Percentiles rank a stretch among this genome's conserved stretches.
phyloP scores from a whole-genome alignment of 1,140 invertebrate species.

The Choristoneura fumiferana region DNA sequence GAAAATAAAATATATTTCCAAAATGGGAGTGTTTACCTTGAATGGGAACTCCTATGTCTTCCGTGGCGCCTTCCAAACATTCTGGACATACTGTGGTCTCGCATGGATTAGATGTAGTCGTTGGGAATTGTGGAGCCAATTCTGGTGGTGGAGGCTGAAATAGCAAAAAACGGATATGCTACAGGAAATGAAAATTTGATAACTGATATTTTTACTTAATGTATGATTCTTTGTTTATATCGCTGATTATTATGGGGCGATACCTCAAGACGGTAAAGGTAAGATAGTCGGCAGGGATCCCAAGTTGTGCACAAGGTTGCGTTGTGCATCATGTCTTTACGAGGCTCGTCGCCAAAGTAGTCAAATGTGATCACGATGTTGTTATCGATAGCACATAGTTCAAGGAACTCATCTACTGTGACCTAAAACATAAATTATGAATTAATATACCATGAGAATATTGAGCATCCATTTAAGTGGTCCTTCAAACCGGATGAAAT shows the following conservation, averaged over 20 bases:
- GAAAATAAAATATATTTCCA: too few species aligned
- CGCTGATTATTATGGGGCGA: too few species aligned
- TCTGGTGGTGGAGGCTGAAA: constrained; percentile 62
- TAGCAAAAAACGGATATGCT: background rate
- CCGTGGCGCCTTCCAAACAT: constrained; percentile 54
- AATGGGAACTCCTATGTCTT: constrained; percentile 45
- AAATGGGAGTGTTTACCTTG: constrained; percentile 31
- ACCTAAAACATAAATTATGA: constrained; percentile 36
- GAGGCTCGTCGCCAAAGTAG: constrained; percentile 69
- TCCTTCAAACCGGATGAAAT: too few species aligned
- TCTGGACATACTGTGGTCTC: constrained; percentile 62
- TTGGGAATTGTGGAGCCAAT: constrained; percentile 55
- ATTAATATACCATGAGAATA: too few species aligned
- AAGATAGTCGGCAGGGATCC: constrained; percentile 66
- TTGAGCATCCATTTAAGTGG: too few species aligned
- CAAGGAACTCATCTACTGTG: constrained; percentile 54
- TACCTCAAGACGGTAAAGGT: constrained; percentile 69
- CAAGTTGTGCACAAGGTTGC: constrained; percentile 66
- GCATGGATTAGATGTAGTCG: constrained; percentile 57
- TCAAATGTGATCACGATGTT: constrained; percentile 70
- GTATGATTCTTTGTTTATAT: too few species aligned
- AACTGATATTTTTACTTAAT: too few species aligned
- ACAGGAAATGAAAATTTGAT: too few species aligned
- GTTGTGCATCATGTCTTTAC: constrained; percentile 69
- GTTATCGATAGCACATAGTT: constrained; percentile 63